phyloP scores from a whole-genome alignment of 92 coral and sea anemone genomes.

The Micromussa lordhowensis region DNA sequence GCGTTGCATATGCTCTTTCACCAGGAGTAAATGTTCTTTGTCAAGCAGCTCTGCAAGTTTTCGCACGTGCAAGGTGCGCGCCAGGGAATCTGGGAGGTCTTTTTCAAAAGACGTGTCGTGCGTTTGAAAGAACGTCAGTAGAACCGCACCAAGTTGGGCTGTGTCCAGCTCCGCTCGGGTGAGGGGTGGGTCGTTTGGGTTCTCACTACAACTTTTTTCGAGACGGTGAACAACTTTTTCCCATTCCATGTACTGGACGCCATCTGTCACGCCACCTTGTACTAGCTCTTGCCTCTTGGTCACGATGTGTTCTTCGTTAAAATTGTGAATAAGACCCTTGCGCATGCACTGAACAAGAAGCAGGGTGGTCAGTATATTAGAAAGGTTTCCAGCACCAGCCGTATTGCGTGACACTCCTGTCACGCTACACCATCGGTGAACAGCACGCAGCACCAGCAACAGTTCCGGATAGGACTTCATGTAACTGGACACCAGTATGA shows the following conservation, averaged over 20 bases:
- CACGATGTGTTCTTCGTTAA: slow-evolving; percentile 37
- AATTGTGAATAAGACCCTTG: slow-evolving; percentile 49
- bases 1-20: slow-evolving; percentile 91
- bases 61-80: slow-evolving; percentile 56
- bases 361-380: slow-evolving; percentile 74
- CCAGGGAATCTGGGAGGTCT: slow-evolving; percentile 66
- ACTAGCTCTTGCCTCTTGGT: not conserved
- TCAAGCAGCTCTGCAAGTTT: slow-evolving; percentile 71
- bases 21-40: slow-evolving; percentile 64
- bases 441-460: slow-evolving; percentile 78
- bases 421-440: slow-evolving; percentile 84
- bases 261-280: not conserved
- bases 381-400: slow-evolving; percentile 68
- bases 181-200: not conserved
- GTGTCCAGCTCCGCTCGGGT: slow-evolving; percentile 36
- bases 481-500: slow-evolving; percentile 71
- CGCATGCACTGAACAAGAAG: slow-evolving; percentile 72
- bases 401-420: slow-evolving; percentile 86
- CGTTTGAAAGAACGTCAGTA: slow-evolving; percentile 70
- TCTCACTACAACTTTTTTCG: not conserved
- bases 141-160: slow-evolving; percentile 67
- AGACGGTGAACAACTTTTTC: slow-evolving; percentile 44
- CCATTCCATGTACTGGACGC: slow-evolving; percentile 41
- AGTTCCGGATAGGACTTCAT: slow-evolving; percentile 82
- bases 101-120: slow-evolving; percentile 50